These are phyloP conservation scores for Cephalopholis sonnerati DNA, from an alignment of 2,113 vertebrate species.

Conservation along the genomic window DNA sequence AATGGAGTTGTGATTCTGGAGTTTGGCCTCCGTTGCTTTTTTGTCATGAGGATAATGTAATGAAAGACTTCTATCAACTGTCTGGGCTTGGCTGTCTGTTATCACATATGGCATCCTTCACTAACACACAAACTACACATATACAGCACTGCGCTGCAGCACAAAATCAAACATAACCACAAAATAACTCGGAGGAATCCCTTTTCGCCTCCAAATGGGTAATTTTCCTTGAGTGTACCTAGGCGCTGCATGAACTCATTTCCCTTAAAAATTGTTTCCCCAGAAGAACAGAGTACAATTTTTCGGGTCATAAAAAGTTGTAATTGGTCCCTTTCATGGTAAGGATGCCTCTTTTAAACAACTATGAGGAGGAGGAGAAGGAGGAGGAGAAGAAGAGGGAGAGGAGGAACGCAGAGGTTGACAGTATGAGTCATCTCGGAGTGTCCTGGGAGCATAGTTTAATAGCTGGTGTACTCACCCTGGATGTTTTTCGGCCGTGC, in stretches of 20 bases:
- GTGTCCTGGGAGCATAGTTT: slow-evolving; percentile 39
- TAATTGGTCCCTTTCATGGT: slow-evolving; percentile 35
- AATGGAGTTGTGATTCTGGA: slow-evolving; percentile 7
- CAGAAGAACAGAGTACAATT: slow-evolving; percentile 24
- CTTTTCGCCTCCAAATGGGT: slow-evolving; percentile 48
- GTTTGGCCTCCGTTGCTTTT: slow-evolving; percentile 6
- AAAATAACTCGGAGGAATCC: slow-evolving; percentile 57
- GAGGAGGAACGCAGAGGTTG: slow-evolving; percentile 6
- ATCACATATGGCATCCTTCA: slow-evolving; percentile 46
- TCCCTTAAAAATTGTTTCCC: slow-evolving; percentile 33
- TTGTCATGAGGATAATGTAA: slow-evolving; percentile 44
- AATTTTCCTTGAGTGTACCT: slow-evolving; percentile 48
- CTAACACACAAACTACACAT: slow-evolving; percentile 22
- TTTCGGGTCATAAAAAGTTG: slow-evolving; percentile 31
- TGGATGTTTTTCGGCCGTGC: slow-evolving; percentile 28
- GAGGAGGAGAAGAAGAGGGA: neutral
- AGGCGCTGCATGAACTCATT: slow-evolving; percentile 48
- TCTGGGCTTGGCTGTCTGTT: slow-evolving; percentile 33
- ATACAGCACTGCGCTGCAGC: neutral
- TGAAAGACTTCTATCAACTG: slow-evolving; percentile 42
- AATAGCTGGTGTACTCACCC: slow-evolving; percentile 29
- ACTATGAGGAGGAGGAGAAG: neutral
- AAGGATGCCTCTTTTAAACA: slow-evolving; percentile 37
- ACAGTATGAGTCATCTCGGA: slow-evolving; percentile 63
- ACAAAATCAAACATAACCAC: slow-evolving; percentile 61